These are phyloP conservation scores for Sorex maritimensis DNA, from an alignment of 2,797 vertebrate genomes.

Conservation along the genomic window DNA sequence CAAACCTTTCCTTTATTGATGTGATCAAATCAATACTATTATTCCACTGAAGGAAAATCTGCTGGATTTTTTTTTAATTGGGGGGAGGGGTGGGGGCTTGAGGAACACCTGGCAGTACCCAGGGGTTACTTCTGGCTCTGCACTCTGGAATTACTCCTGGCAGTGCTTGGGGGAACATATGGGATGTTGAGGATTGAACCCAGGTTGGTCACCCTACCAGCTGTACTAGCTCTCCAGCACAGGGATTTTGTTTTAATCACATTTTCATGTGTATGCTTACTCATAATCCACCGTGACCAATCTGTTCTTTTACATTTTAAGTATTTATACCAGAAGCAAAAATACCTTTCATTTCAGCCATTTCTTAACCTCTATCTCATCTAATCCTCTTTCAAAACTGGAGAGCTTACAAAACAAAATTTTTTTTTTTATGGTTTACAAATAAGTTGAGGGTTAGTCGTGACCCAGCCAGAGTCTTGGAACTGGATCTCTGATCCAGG, in stretches of 20 bases:
- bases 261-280: conserved; percentile 3
- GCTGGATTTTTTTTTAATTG: not conserved
- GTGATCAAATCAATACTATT: not conserved
- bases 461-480: not conserved
- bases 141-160: no score
- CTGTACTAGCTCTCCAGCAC: no score
- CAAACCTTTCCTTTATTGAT: not conserved
- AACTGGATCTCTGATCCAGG: not conserved
- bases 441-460: not conserved
- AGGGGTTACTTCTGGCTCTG: no score
- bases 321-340: not conserved
- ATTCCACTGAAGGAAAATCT: not conserved
- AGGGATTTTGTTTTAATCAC: not conserved
- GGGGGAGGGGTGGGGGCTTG: no score
- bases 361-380: conserved; percentile 31
- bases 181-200: no score
- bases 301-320: not conserved
- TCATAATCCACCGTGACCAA: conserved; percentile 5
- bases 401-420: not conserved
- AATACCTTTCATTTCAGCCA: not conserved
- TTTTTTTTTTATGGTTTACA: not conserved
- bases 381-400: conserved; percentile 16
- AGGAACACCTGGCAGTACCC: no score
- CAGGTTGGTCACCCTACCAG: no score
- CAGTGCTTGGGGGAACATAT: no score